phyloP scores from a whole-genome alignment of 2,797 vertebrate species.

The Nyctalus aviator region DNA sequence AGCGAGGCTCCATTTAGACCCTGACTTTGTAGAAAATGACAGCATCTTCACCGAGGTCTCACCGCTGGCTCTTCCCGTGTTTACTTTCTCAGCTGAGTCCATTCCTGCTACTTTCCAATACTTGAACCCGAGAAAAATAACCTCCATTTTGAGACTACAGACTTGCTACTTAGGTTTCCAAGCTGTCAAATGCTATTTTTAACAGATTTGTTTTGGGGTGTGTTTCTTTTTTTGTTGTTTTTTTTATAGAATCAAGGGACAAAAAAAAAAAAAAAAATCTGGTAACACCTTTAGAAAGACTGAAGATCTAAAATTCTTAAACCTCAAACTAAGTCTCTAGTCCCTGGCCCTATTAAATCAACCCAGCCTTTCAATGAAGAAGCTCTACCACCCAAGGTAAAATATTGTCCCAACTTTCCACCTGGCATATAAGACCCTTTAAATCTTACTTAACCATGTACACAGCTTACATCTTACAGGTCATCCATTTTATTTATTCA shows the following conservation, averaged over 20 bases:
- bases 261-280: constrained; percentile 72
- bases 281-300: constrained; percentile 22
- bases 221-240: neutral
- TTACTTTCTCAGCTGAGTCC: neutral
- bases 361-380: neutral
- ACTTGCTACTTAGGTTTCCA: constrained; percentile 26
- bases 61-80: neutral
- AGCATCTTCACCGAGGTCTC: neutral
- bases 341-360: neutral
- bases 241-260: constrained; percentile 51
- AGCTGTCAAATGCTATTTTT: constrained; percentile 53
- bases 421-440: neutral
- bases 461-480: neutral
- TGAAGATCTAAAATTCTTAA: constrained; percentile 50
- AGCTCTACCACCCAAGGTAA: neutral
- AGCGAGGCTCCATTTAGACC: neutral
- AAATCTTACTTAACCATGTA: neutral
- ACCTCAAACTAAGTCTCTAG: neutral
- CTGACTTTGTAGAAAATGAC: neutral
- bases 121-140: neutral
- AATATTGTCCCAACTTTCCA: neutral
- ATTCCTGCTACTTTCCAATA: neutral
- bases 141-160: constrained; percentile 36
- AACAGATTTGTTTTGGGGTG: neutral
- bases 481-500: neutral